phyloP scores from a whole-genome alignment of 2,113 vertebrate species.

The Aptenodytes forsteri region DNA sequence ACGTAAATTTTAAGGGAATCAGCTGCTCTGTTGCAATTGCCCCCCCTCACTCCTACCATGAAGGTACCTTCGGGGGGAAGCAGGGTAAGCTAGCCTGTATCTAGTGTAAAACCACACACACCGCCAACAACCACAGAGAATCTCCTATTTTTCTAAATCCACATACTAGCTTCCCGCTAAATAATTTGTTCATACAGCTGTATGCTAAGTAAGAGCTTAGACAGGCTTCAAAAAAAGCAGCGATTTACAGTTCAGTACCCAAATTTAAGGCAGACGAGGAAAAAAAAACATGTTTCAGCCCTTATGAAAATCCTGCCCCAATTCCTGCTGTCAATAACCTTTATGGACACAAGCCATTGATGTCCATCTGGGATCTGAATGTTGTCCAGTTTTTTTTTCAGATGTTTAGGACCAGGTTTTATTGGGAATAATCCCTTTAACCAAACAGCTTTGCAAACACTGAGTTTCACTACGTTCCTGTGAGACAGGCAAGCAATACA shows the following conservation, averaged over 20 bases:
- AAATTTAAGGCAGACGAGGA: slow-evolving; percentile 9
- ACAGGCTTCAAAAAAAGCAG: neutral
- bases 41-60: neutral
- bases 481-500: neutral
- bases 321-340: slow-evolving; percentile 24
- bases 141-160: neutral
- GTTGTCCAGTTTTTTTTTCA: slow-evolving; percentile 25
- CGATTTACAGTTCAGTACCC: neutral
- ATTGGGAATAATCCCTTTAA: slow-evolving; percentile 28
- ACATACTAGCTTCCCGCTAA: neutral
- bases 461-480: neutral
- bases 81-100: neutral
- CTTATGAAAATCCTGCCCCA: neutral
- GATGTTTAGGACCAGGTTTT: slow-evolving; percentile 47
- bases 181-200: neutral
- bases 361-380: slow-evolving; percentile 39
- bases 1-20: neutral
- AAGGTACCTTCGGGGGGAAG: neutral
- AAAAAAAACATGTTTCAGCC: neutral
- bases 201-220: neutral
- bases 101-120: neutral
- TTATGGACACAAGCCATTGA: neutral
- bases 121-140: neutral
- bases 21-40: neutral
- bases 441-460: slow-evolving; percentile 39